These are phyloP conservation scores for Shargacucullia verbasci DNA, from an alignment of 2,888 invertebrate genomes.

Conservation along the genomic window DNA sequence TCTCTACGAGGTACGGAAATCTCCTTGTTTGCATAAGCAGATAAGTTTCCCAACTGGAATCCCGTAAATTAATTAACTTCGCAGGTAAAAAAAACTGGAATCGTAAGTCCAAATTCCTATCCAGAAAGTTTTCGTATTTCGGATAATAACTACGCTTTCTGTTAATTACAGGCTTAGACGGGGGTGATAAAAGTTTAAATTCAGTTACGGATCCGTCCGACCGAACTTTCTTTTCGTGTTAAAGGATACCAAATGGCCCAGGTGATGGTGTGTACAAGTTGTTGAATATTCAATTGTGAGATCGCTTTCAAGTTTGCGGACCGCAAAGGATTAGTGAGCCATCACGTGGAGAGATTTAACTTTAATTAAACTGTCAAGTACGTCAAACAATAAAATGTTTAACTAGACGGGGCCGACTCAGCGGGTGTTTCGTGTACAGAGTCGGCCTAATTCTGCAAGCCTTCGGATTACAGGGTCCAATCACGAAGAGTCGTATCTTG, in stretches of 20 bases:
- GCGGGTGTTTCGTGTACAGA: conserved; percentile 44
- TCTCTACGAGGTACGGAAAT: conserved; percentile 57
- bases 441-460: conserved; percentile 54
- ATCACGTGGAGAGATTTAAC: conserved; percentile 52
- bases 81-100: conserved; percentile 77
- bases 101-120: conserved; percentile 72
- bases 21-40: conserved; percentile 79
- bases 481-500: conserved; percentile 73
- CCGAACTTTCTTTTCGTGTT: conserved; percentile 46
- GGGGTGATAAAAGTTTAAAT: conserved; percentile 72
- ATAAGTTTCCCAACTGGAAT: conserved; percentile 74
- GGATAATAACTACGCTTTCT: conserved; percentile 75
- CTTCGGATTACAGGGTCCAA: conserved; percentile 72
- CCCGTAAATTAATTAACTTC: conserved; percentile 83
- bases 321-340: conserved; percentile 38
- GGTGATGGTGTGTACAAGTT: conserved; percentile 41
- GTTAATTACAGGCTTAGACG: conserved; percentile 76
- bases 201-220: conserved; percentile 57
- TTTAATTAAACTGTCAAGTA: conserved; percentile 61
- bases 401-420: conserved; percentile 41
- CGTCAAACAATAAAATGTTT: conserved; percentile 57
- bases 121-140: conserved; percentile 75
- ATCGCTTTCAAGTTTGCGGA: conserved; percentile 23
- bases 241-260: conserved; percentile 46
- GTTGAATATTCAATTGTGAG: conserved; percentile 49